These are phyloP conservation scores for Sylvia borin DNA, from an alignment of 2,797 vertebrate genomes.

Conservation along the genomic window DNA sequence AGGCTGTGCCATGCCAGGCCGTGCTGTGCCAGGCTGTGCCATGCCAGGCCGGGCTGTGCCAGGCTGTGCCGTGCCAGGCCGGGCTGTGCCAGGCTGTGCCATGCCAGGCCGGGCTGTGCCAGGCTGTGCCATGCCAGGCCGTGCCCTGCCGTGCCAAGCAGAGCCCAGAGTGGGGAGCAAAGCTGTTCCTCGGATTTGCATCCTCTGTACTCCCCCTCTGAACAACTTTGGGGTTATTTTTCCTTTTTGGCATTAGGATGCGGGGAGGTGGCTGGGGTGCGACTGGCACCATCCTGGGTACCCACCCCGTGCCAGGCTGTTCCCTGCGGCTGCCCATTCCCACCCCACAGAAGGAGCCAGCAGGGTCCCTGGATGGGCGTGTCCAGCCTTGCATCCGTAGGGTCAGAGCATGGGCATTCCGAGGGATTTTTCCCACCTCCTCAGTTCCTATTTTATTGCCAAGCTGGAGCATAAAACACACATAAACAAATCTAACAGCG, in stretches of 20 bases:
- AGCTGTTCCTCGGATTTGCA: neutral
- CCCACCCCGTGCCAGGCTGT: accelerated
- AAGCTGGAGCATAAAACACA: conserved; percentile 41
- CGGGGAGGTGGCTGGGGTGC: neutral
- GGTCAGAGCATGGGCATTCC: accelerated
- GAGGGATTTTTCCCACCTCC: conserved; percentile 27
- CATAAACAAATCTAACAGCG: conserved; percentile 49
- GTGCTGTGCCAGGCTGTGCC: neutral
- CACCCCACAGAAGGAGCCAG: accelerated
- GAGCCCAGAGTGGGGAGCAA: neutral
- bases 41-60: neutral
- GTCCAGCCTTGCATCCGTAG: accelerated
- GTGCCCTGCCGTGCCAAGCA: neutral
- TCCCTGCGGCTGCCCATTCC: neutral
- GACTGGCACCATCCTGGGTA: neutral
- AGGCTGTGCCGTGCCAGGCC: neutral
- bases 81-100: neutral
- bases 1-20: neutral
- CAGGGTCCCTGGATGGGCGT: accelerated
- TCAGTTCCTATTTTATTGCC: conserved; percentile 50
- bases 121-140: neutral
- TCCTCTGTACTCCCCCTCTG: neutral
- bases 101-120: neutral
- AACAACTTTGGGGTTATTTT: neutral
- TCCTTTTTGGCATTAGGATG: neutral